Conservation (phyloP, 2,888 invertebrate genomes). For the Mythimna impura region DNA sequence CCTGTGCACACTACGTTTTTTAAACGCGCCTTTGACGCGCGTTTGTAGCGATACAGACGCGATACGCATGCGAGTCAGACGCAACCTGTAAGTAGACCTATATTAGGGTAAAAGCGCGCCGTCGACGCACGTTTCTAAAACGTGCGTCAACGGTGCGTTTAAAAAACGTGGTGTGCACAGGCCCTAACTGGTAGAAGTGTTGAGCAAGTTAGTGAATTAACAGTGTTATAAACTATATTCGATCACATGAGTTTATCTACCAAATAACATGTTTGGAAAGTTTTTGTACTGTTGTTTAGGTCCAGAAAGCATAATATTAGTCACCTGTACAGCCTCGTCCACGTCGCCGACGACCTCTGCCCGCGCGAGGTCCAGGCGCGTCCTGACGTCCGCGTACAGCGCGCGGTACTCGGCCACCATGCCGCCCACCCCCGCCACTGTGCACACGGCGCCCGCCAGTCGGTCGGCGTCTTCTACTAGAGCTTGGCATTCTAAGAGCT, state of each 20-base stretch:
- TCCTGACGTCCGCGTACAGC: conserved; percentile 79
- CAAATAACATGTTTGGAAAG: not conserved
- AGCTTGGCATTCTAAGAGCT: conserved; percentile 80
- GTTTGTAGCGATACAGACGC: too few species aligned
- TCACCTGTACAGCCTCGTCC: conserved; percentile 85
- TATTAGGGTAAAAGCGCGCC: too few species aligned
- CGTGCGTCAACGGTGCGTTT: too few species aligned
- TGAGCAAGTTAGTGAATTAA: not conserved
- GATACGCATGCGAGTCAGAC: too few species aligned
- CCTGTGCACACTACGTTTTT: too few species aligned
- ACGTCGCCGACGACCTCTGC: conserved; percentile 82
- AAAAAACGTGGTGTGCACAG: too few species aligned
- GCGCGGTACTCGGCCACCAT: conserved; percentile 85
- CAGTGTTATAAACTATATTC: not conserved
- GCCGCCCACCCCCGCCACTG: conserved; percentile 75
- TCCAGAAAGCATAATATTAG: not conserved
- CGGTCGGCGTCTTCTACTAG: conserved; percentile 83
- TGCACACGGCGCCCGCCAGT: conserved; percentile 72
- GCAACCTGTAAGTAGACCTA: too few species aligned
- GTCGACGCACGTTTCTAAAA: too few species aligned
- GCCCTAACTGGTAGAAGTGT: not conserved
- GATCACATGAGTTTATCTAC: too few species aligned
- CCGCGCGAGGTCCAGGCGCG: conserved; percentile 79
- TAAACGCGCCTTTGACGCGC: too few species aligned
- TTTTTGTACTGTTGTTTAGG: not conserved